Evolutionary conservation across 2,113 vertebrate genomes (phyloP).

Genomic region (Macquaria ambigua): DNA sequence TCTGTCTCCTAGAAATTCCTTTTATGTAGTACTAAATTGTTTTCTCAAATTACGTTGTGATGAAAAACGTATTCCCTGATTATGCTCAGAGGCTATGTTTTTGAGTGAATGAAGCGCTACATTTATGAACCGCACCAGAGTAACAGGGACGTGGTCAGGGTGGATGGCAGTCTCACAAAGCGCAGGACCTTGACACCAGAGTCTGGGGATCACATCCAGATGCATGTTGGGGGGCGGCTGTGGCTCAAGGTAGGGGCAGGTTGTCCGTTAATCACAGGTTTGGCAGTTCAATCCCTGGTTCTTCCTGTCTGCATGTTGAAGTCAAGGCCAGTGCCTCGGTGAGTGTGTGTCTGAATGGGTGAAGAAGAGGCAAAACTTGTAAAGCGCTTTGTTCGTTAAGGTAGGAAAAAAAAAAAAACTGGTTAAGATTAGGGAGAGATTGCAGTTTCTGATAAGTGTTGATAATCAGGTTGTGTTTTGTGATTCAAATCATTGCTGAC

Average conservation of each 20-base stretch:
- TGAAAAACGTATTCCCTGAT: not conserved
- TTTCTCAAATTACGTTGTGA: not conserved
- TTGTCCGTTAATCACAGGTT: too few species aligned
- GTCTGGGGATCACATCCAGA: not conserved
- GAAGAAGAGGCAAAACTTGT: too few species aligned
- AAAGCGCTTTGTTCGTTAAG: too few species aligned
- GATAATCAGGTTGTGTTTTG: not conserved
- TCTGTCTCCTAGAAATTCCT: not conserved
- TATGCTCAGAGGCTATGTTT: not conserved
- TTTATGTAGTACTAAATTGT: not conserved
- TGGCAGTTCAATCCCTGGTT: too few species aligned
- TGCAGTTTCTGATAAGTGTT: too few species aligned
- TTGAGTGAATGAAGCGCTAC: not conserved
- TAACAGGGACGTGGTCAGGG: not conserved
- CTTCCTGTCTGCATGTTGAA: too few species aligned
- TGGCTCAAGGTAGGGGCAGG: too few species aligned
- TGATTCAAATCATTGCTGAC: not conserved
- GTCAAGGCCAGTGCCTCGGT: too few species aligned
- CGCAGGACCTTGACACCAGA: not conserved
- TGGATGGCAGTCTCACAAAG: not conserved
- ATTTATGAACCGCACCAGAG: not conserved
- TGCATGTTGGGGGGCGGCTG: too few species aligned
- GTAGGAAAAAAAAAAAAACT: too few species aligned
- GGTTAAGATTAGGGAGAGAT: too few species aligned
- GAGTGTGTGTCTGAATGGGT: too few species aligned